Conservation (phyloP, 2,797 vertebrate species). For the Takifugu rubripes region DNA sequence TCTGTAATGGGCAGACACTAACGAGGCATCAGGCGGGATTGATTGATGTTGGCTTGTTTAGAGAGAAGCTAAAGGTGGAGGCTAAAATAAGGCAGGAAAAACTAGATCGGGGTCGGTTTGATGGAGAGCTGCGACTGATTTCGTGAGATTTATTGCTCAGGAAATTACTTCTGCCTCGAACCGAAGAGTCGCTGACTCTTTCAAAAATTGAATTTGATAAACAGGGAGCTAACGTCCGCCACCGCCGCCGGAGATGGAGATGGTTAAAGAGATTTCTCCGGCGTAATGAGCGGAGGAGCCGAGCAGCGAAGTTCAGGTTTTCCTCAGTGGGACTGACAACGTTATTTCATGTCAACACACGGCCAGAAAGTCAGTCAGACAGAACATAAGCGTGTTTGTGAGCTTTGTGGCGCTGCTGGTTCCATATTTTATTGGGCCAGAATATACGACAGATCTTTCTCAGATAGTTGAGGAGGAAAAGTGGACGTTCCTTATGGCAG, state of each 20-base stretch:
- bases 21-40: constrained; percentile 55
- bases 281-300: constrained; percentile 60
- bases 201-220: constrained; percentile 74
- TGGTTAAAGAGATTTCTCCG: constrained; percentile 64
- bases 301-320: constrained; percentile 31
- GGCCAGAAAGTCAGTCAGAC: neutral
- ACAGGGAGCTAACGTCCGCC: constrained; percentile 59
- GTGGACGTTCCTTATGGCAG: too few species aligned
- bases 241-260: constrained; percentile 45
- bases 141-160: constrained; percentile 70
- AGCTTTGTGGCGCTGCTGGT: too few species aligned
- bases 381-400: too few species aligned
- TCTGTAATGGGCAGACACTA: constrained; percentile 59
- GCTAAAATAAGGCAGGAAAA: constrained; percentile 44
- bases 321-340: constrained; percentile 25
- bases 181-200: constrained; percentile 57
- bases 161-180: constrained; percentile 72
- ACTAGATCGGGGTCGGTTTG: constrained; percentile 57
- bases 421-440: too few species aligned
- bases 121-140: constrained; percentile 59
- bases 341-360: constrained; percentile 48
- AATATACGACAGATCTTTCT: too few species aligned
- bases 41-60: constrained; percentile 49
- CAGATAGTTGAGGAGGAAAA: too few species aligned
- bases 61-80: constrained; percentile 28